A percentile compares a stretch with the other conserved stretches of the same genome.
Evolutionary conservation across 2,113 vertebrate genomes (phyloP).

Genomic region (Stomatorhinus ivindoensis): DNA sequence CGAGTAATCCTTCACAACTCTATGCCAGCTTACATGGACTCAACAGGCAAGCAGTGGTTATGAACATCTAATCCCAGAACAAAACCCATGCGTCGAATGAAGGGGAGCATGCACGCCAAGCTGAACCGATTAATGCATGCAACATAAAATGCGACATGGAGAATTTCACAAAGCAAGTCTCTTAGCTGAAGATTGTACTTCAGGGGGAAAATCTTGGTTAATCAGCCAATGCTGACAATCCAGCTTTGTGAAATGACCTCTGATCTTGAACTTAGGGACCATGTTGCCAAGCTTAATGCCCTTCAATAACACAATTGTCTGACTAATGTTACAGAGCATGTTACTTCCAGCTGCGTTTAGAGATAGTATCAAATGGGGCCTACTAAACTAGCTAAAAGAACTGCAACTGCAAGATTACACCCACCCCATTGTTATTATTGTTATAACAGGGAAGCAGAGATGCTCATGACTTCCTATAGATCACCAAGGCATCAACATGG

Average conservation of each 20-base stretch:
- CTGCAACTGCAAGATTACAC: background rate
- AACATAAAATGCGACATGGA: background rate
- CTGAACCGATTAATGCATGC: background rate
- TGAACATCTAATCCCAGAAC: background rate
- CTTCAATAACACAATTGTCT: background rate
- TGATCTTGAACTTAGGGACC: background rate
- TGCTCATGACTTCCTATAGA: background rate
- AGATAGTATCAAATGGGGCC: background rate
- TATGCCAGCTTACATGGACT: background rate
- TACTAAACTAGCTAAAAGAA: background rate
- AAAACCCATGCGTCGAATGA: background rate
- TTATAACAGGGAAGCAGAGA: background rate
- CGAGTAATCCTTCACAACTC: background rate
- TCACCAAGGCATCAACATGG: background rate
- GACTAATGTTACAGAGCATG: background rate
- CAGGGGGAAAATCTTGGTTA: background rate
- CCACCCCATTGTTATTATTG: background rate
- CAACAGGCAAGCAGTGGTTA: background rate
- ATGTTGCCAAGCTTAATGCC: background rate
- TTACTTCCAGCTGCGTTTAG: no score
- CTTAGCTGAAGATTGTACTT: background rate
- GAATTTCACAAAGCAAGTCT: background rate
- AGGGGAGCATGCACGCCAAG: background rate
- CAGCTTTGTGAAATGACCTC: background rate
- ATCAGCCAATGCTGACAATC: background rate